These are phyloP conservation scores for Bambusicola thoracicus DNA, from an alignment of 2,113 vertebrate genomes.

Conservation along the genomic window DNA sequence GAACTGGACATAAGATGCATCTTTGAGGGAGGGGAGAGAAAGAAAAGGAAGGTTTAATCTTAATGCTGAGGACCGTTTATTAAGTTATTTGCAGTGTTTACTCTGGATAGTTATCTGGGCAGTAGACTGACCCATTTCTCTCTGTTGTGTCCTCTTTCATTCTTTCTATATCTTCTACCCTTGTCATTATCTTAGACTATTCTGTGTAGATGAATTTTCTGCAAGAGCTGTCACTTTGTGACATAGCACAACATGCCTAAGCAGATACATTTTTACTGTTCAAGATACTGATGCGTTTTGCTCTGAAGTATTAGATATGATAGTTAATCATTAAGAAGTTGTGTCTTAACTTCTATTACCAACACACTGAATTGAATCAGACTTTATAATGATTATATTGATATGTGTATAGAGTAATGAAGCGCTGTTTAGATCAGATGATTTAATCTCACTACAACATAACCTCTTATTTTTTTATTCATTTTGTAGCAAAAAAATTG, in stretches of 20 bases:
- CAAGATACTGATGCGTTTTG: not conserved
- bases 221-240: not conserved
- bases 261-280: not conserved
- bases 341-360: not conserved
- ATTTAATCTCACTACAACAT: not conserved
- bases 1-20: not conserved
- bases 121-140: not conserved
- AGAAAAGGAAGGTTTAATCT: not conserved
- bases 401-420: not conserved
- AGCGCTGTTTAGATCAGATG: not conserved
- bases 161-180: not conserved
- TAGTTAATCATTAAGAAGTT: not conserved
- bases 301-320: not conserved
- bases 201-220: not conserved
- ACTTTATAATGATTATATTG: not conserved
- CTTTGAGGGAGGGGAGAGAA: not conserved
- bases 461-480: conserved; percentile 3
- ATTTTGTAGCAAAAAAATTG: conserved; percentile 89
- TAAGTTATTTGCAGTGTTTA: not conserved
- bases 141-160: not conserved
- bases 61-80: not conserved
- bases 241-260: not conserved
- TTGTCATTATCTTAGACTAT: not conserved
- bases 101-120: not conserved
- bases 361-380: not conserved